These are phyloP conservation scores for Cheirogaleus medius DNA, from an alignment of 2,113 vertebrate species.

Conservation along the genomic window DNA sequence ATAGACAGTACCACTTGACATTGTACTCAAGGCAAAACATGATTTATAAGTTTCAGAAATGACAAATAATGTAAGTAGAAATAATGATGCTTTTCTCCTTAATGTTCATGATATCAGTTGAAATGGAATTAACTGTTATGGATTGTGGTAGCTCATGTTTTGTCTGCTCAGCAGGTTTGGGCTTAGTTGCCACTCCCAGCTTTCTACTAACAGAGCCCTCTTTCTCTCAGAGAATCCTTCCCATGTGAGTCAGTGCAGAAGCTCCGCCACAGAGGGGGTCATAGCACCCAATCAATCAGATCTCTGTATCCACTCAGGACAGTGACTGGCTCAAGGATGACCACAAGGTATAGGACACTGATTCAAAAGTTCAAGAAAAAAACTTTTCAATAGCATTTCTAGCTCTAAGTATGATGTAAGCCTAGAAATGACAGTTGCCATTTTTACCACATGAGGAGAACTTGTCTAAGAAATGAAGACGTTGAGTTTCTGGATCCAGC, in stretches of 20 bases:
- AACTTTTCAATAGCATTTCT: background rate
- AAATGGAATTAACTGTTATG: slow-evolving; percentile 6
- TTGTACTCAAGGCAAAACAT: background rate
- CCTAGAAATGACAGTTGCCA: background rate
- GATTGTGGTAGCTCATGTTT: background rate
- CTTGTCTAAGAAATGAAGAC: background rate
- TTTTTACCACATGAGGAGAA: background rate
- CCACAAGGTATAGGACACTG: background rate
- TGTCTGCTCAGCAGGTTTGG: background rate
- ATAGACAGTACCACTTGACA: background rate
- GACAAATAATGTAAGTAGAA: slow-evolving; percentile 4
- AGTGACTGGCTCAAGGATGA: background rate
- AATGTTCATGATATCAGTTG: slow-evolving; percentile 16
- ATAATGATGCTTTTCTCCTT: background rate
- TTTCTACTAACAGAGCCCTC: background rate
- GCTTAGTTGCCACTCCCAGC: background rate
- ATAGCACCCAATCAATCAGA: background rate
- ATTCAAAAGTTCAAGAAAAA: background rate
- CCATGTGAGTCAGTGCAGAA: background rate
- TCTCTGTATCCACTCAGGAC: background rate
- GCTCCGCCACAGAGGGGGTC: background rate
- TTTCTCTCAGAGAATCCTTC: background rate
- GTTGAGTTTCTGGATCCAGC: background rate
- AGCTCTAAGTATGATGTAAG: background rate
- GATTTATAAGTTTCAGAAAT: background rate